Conservation (phyloP, 2,113 vertebrate species). For the Python bivittatus region DNA sequence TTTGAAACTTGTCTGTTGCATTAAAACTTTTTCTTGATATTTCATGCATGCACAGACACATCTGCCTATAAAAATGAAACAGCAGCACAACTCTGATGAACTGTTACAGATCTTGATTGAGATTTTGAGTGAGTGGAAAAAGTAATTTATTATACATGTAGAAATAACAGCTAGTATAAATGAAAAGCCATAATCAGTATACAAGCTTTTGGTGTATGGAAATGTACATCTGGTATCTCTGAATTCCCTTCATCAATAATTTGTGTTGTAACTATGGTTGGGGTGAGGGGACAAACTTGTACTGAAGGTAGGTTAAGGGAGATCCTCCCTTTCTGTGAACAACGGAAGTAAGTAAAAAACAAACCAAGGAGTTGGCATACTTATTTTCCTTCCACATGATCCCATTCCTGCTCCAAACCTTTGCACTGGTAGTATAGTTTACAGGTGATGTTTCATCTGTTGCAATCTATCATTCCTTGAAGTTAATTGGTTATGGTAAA, state of each 20-base stretch:
- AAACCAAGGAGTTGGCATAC: background rate
- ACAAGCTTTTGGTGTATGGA: background rate
- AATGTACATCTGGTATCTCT: background rate
- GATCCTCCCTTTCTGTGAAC: background rate
- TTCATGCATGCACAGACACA: background rate
- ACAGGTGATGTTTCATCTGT: background rate
- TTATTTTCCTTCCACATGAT: background rate
- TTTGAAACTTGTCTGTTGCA: background rate
- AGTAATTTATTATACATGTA: background rate
- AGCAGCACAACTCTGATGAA: background rate
- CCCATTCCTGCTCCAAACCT: background rate
- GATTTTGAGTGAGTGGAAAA: background rate
- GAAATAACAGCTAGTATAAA: background rate
- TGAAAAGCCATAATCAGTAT: background rate
- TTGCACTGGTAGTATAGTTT: background rate
- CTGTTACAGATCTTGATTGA: background rate
- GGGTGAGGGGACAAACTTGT: background rate
- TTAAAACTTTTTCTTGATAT: background rate
- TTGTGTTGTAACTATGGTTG: background rate
- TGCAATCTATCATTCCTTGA: background rate
- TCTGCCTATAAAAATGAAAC: background rate
- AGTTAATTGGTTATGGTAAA: background rate
- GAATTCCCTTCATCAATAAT: background rate
- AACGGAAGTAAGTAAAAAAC: background rate
- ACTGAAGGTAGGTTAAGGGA: background rate